Evolutionary conservation across 2,113 vertebrate species (phyloP), one percentile per base, ranked within the genome.

Genomic region (Mungos mungo): DNA sequence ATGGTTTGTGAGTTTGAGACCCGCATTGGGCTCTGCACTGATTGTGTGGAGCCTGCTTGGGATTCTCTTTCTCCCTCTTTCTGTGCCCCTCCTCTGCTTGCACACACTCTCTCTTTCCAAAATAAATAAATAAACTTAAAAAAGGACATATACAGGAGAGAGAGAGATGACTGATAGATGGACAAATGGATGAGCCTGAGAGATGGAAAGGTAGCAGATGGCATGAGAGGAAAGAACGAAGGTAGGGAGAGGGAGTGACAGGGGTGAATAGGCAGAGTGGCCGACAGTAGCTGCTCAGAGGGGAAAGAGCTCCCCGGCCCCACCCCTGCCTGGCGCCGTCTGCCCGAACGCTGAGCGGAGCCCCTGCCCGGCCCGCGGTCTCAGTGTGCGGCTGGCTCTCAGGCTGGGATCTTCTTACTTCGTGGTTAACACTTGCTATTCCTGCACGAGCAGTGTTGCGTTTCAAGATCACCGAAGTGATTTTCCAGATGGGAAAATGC

Each of bases 341-440:
- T 63, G 27, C 63, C 31, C 29, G 23, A 54, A 35, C 13, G 16
- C 27, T 0, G 0, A 38, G 54, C 77, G 19, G 52, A n/a, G 27
- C 4, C 0, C 77, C 27, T 0, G 9, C 29, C 3, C 0, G 3
- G 21, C 35, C 54, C 2, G 41, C n/a, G 31, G 6, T 45, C 31
- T 33, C 38, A 1, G 1, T 4, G 21, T 25, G 15, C 12, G 9
- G 23, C 86, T 33, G 38, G 3, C 19, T 66, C 18, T n/a, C 68
- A 86, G 65, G 7, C 25, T 4, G 2, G 50, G n/a, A 0, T 0
- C 15, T n/a, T 47, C 63, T 69, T 16, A 27, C 1, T 66, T 54
- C 10, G 84, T 31, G 21, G 33, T 33, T 50, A 90, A 54, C 19
- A 41, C 52, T 47, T 38, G 25, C 14, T n/a, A 21, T 50, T 0